These are phyloP conservation scores for Wasmannia auropunctata DNA, from an alignment of 1,140 invertebrate species.

Conservation along the genomic window DNA sequence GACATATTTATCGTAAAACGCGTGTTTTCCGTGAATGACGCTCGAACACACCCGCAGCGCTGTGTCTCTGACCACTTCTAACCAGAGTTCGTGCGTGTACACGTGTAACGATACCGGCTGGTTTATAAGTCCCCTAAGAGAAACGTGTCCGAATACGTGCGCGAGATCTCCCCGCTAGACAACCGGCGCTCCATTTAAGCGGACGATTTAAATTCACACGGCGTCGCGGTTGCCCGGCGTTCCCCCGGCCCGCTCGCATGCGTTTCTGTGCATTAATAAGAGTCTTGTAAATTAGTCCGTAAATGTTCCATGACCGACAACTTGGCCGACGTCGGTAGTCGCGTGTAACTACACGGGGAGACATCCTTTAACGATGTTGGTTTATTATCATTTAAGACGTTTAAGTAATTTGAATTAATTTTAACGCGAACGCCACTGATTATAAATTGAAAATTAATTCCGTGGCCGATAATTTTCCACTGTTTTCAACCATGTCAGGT, in stretches of 20 bases:
- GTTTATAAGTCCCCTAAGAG: slow-evolving; percentile 73
- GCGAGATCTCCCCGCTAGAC: slow-evolving; percentile 79
- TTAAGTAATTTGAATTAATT: background rate
- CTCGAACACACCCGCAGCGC: background rate
- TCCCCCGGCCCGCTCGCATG: slow-evolving; percentile 57
- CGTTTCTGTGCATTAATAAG: slow-evolving; percentile 75
- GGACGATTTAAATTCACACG: slow-evolving; percentile 81
- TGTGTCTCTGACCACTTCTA: slow-evolving; percentile 48
- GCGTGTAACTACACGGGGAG: background rate
- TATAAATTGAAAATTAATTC: background rate
- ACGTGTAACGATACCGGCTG: slow-evolving; percentile 67
- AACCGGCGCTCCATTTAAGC: slow-evolving; percentile 80
- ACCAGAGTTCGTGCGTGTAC: slow-evolving; percentile 41
- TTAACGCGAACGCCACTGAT: background rate
- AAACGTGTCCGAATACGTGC: slow-evolving; percentile 79
- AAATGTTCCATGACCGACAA: slow-evolving; percentile 23
- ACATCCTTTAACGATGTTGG: background rate
- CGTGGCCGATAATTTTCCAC: background rate
- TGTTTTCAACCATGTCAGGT: background rate
- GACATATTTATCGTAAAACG: slow-evolving; percentile 63
- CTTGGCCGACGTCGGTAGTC: background rate
- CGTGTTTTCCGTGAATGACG: slow-evolving; percentile 63
- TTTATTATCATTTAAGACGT: background rate
- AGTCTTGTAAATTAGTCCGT: slow-evolving; percentile 74
- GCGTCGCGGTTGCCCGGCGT: slow-evolving; percentile 67